Conservation (phyloP, 2,797 vertebrate species). For the Acipenser oxyrinchus region DNA sequence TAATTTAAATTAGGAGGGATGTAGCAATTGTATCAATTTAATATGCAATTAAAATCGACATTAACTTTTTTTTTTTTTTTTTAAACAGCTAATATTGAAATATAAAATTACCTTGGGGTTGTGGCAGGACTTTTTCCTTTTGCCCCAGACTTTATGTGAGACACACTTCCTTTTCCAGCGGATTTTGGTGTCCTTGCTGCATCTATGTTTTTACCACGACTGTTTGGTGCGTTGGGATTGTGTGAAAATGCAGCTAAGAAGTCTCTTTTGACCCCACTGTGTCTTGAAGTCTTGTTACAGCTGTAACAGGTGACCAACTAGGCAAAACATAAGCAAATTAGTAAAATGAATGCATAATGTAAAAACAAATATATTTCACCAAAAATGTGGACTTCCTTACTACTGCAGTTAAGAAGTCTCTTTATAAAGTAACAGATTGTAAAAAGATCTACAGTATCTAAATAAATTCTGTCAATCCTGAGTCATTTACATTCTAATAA, state of each 20-base stretch:
- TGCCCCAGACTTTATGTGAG: slow-evolving; percentile 38
- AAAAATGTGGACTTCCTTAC: neutral
- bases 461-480: no score
- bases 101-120: slow-evolving; percentile 50
- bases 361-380: no score
- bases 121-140: slow-evolving; percentile 47
- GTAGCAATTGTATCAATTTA: no score
- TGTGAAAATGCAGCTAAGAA: slow-evolving; percentile 46
- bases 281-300: slow-evolving; percentile 72
- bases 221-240: slow-evolving; percentile 47
- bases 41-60: neutral
- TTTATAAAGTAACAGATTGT: slow-evolving; percentile 10
- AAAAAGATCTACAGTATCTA: no score
- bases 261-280: slow-evolving; percentile 68
- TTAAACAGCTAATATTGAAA: neutral
- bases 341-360: no score
- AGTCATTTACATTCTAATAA: no score
- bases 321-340: slow-evolving; percentile 17
- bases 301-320: slow-evolving; percentile 86
- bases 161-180: slow-evolving; percentile 24
- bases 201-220: slow-evolving; percentile 34
- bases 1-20: no score
- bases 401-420: neutral
- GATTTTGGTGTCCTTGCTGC: slow-evolving; percentile 40
- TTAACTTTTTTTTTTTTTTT: slow-evolving; percentile 1